These are phyloP conservation scores for Arctocebus calabarensis DNA, from an alignment of 2,797 vertebrate species.

Conservation along the genomic window DNA sequence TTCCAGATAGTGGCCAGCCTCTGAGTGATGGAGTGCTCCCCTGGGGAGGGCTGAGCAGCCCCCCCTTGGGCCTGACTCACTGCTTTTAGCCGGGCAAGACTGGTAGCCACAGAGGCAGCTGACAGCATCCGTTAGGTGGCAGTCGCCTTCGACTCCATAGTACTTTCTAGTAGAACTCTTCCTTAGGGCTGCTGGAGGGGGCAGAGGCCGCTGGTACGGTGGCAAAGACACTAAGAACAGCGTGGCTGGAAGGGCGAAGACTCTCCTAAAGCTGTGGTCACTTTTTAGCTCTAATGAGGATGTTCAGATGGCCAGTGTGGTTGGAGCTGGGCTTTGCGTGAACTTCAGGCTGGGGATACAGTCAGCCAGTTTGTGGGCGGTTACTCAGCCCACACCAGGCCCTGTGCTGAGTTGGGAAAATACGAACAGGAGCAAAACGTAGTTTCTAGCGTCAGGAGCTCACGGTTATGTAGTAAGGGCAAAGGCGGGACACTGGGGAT, in stretches of 20 bases:
- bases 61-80: neutral
- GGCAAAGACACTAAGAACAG: conserved; percentile 47
- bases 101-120: neutral
- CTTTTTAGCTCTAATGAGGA: conserved; percentile 32
- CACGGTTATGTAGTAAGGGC: neutral
- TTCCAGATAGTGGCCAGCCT: neutral
- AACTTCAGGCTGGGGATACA: neutral
- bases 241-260: neutral
- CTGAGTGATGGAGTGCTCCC: neutral
- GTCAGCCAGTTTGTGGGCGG: neutral
- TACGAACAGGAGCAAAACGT: neutral
- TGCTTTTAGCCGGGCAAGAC: neutral
- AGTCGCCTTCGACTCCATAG: neutral
- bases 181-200: neutral
- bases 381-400: neutral
- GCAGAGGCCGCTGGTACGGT: neutral
- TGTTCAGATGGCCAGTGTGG: neutral
- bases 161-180: neutral
- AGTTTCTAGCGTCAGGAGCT: neutral
- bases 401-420: conserved; percentile 31
- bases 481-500: neutral
- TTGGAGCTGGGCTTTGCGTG: neutral
- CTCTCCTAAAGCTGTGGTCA: conserved; percentile 55
- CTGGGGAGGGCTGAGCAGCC: neutral
- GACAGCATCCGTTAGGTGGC: neutral